phyloP scores from a whole-genome alignment of 1,140 invertebrate species.

The Meloidogyne hapla region DNA sequence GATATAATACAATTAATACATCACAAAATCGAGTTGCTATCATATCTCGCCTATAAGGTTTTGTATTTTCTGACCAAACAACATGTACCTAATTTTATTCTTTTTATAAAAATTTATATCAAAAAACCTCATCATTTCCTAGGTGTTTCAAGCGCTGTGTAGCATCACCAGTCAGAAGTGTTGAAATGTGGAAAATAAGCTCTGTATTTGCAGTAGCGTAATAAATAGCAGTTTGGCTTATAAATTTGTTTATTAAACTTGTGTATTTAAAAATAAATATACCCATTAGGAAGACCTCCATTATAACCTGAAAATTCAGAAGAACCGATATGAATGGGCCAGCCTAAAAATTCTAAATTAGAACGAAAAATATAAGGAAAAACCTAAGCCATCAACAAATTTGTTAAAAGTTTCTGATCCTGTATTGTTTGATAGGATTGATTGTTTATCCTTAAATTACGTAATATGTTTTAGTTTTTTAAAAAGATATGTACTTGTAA shows the following conservation, averaged over 20 bases:
- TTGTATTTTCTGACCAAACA: slow-evolving; percentile 86
- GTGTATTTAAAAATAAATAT: slow-evolving; percentile 50
- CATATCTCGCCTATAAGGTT: slow-evolving; percentile 88
- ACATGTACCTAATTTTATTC: slow-evolving; percentile 74
- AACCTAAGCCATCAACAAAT: slow-evolving; percentile 80
- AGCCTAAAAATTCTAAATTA: slow-evolving; percentile 69
- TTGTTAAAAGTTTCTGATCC: slow-evolving; percentile 66
- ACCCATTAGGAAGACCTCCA: slow-evolving; percentile 86
- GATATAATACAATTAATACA: slow-evolving; percentile 94
- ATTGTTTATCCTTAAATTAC: slow-evolving; percentile 50
- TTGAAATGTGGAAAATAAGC: slow-evolving; percentile 94
- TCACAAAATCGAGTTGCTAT: slow-evolving; percentile 99
- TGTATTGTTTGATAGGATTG: slow-evolving; percentile 52
- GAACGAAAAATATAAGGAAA: not conserved
- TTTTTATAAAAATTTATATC: slow-evolving; percentile 62
- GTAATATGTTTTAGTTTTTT: slow-evolving; percentile 71
- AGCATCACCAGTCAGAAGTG: slow-evolving; percentile 76
- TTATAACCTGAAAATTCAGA: slow-evolving; percentile 92
- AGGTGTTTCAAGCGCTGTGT: slow-evolving; percentile 62
- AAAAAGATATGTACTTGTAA: slow-evolving; percentile 83
- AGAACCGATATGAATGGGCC: slow-evolving; percentile 84
- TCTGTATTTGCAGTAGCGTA: slow-evolving; percentile 88
- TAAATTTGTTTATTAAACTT: not conserved
- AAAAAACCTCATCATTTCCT: slow-evolving; percentile 86
- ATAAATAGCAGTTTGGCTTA: slow-evolving; percentile 80